Percentiles rank a stretch among this genome's conserved stretches.
Evolutionary conservation across 2,888 invertebrate species (phyloP).

Genomic region (Odontothrips loti): DNA sequence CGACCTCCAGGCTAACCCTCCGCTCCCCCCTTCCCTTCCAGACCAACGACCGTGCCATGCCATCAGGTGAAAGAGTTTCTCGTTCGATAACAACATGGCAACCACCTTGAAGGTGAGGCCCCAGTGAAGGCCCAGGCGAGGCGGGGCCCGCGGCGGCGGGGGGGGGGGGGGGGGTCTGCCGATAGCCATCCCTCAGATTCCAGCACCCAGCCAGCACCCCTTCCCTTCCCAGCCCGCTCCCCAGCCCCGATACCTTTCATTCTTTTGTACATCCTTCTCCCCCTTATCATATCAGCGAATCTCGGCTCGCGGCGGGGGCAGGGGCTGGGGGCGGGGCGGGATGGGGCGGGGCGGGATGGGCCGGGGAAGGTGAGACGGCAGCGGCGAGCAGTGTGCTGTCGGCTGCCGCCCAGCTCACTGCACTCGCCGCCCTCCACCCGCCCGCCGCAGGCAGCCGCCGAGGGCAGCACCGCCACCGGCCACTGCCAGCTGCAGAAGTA

Average conservation of each 20-base stretch:
- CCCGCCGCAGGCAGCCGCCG: no score
- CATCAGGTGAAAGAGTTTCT: slow-evolving; percentile 5
- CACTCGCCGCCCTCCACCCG: no score
- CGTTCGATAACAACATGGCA: slow-evolving; percentile 9
- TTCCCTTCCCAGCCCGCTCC: neutral
- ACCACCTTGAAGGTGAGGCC: neutral
- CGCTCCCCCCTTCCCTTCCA: neutral
- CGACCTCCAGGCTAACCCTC: neutral
- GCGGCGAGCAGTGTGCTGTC: no score
- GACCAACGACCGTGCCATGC: neutral
- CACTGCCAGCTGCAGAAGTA: no score
- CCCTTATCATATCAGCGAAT: no score
- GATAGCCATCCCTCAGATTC: neutral
- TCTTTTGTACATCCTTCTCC: no score
- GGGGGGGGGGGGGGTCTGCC: neutral
- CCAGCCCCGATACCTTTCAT: no score
- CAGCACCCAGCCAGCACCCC: neutral
- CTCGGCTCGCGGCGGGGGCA: neutral
- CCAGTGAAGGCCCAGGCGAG: no score
- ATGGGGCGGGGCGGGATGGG: no score
- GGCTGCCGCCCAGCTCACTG: no score
- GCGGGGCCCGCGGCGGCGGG: neutral
- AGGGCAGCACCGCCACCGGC: no score
- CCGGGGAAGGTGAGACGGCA: no score
- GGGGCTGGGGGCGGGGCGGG: neutral